Conservation (phyloP, 1,140 invertebrate genomes). For the Drosophila ogumai region DNA sequence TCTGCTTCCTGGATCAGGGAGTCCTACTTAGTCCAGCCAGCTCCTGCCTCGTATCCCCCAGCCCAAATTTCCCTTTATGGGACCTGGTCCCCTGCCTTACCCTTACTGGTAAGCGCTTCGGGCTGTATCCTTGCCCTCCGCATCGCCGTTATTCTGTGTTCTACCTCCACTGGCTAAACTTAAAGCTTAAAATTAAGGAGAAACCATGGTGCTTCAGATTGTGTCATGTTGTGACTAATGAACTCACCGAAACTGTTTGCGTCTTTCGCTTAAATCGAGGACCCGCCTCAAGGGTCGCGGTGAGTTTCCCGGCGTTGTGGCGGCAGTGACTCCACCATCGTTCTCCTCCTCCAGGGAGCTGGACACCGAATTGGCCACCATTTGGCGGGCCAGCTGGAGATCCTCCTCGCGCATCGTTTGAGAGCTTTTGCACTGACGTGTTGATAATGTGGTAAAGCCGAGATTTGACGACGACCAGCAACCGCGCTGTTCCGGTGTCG, state of each 20-base stretch:
- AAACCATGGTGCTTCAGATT: no score
- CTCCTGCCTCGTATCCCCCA: background rate
- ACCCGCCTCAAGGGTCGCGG: slow-evolving; percentile 86
- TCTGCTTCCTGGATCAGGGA: no score
- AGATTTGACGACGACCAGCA: slow-evolving; percentile 22
- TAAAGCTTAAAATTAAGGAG: background rate
- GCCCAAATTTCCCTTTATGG: no score
- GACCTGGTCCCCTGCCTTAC: no score
- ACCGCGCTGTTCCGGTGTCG: slow-evolving; percentile 49
- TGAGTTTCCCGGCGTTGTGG: slow-evolving; percentile 86
- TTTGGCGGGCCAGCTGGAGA: slow-evolving; percentile 87
- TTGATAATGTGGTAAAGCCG: slow-evolving; percentile 2
- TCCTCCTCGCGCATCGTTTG: slow-evolving; percentile 88
- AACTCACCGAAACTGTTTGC: slow-evolving; percentile 87
- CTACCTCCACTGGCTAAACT: background rate
- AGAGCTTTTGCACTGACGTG: background rate
- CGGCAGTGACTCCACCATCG: slow-evolving; percentile 21
- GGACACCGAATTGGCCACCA: slow-evolving; percentile 87
- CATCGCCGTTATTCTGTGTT: no score
- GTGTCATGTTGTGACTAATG: no score
- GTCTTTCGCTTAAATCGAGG: slow-evolving; percentile 85
- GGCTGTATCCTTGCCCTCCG: background rate
- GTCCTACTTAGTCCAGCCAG: background rate
- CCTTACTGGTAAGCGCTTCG: background rate
- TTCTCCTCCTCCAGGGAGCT: slow-evolving; percentile 78